Percentiles rank a stretch among this genome's conserved stretches.
Conservation (phyloP, 2,888 invertebrate genomes). For the Epicampocera succincta region DNA sequence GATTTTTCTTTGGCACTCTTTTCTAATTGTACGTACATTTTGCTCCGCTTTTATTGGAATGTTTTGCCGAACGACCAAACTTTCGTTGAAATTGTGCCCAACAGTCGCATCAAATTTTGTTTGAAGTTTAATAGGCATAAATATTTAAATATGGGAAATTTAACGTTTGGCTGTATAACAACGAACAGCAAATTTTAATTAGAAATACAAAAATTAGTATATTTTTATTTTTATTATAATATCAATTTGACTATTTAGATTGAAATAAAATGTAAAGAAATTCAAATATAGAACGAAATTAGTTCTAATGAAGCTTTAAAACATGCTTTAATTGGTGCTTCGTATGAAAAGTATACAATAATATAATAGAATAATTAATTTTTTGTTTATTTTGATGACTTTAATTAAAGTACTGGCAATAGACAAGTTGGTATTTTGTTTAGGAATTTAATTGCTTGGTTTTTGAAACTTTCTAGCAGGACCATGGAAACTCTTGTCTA, state of each 20-base stretch:
- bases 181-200: slow-evolving; percentile 56
- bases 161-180: slow-evolving; percentile 74
- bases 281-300: slow-evolving; percentile 33
- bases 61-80: neutral
- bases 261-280: neutral
- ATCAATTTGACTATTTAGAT: neutral
- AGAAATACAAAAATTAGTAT: slow-evolving; percentile 12
- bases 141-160: slow-evolving; percentile 77
- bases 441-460: neutral
- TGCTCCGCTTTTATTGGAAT: neutral
- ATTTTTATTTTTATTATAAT: neutral
- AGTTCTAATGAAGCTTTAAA: slow-evolving; percentile 41
- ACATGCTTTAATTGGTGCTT: slow-evolving; percentile 8
- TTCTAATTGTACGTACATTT: neutral
- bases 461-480: neutral
- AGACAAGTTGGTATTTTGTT: neutral
- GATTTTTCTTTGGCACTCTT: too few species aligned
- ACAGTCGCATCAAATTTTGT: slow-evolving; percentile 24
- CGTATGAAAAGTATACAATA: slow-evolving; percentile 20
- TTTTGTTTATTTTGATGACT: slow-evolving; percentile 39
- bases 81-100: slow-evolving; percentile 1
- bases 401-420: slow-evolving; percentile 40
- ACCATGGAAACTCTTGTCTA: slow-evolving; percentile 38
- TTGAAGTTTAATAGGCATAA: slow-evolving; percentile 70
- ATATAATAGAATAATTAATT: slow-evolving; percentile 19